Evolutionary conservation across 2,113 vertebrate species (phyloP).

Genomic region (Leptobrachium leishanense): DNA sequence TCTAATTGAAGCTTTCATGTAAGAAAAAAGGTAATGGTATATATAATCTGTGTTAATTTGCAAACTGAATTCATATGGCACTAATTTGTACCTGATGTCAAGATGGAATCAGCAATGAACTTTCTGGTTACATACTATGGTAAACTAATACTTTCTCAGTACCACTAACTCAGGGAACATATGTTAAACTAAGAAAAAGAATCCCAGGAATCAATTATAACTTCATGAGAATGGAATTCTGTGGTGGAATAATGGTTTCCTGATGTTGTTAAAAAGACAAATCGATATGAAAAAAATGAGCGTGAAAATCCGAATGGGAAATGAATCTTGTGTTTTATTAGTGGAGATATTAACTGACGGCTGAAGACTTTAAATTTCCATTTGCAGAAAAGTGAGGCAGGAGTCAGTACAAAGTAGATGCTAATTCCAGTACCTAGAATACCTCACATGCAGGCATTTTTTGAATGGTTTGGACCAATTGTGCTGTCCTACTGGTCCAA

Average conservation of each 20-base stretch:
- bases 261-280: slow-evolving; percentile 9
- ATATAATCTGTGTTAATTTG: neutral
- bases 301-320: too few relatives aligned
- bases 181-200: slow-evolving; percentile 5
- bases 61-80: slow-evolving; percentile 23
- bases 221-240: slow-evolving; percentile 33
- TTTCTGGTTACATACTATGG: slow-evolving; percentile 4
- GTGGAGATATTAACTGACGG: too few relatives aligned
- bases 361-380: too few relatives aligned
- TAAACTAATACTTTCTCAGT: slow-evolving; percentile 7
- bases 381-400: too few relatives aligned
- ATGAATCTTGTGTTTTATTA: too few relatives aligned
- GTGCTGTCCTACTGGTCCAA: too few relatives aligned
- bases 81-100: slow-evolving; percentile 7
- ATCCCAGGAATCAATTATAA: slow-evolving; percentile 26
- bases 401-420: too few relatives aligned
- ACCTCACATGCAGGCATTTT: too few relatives aligned
- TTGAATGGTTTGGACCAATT: too few relatives aligned
- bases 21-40: neutral
- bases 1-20: neutral
- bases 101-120: neutral
- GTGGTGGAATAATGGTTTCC: slow-evolving; percentile 30
- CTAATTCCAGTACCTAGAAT: too few relatives aligned
- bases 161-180: neutral
- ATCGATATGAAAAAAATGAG: too few relatives aligned